Evolutionary conservation across 2,888 invertebrate species (phyloP), one percentile per base, ranked within the genome.

Genomic region (Drosophila testacea): DNA sequence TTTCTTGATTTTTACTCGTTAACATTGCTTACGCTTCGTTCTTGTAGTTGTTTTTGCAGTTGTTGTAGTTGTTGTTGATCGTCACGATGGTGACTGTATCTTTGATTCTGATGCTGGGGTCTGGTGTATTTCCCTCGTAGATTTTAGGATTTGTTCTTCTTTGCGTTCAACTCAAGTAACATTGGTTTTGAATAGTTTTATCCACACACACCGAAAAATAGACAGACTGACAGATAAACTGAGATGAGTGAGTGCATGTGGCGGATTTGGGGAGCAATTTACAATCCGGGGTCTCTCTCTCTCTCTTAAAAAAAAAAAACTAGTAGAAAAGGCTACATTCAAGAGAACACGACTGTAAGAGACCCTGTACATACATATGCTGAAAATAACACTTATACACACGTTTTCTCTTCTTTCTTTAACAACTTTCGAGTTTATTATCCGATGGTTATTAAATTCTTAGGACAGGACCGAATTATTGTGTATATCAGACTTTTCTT

Each of bases 1-100:
- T 81, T 88, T 84, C 82, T 82, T 81, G 83, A 83, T 72, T 84
- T 89, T 89, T 75, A 87, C 88, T 88, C 80, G 89, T 82, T 84
- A 84, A 89, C 77, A 88, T 84, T 88, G 77, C 79, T 83, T 86
- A 83, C 81, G 83, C 81, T 83, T 64, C 81, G 86, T 83, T 80
- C 56, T 75, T 67, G 66, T 73, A 54, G 86, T 61, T 73, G 84
- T 79, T 73, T 74, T 42, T 54, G 61, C 13, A 46, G 16, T 46
- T 47, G 57, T 57, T 61, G 61, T 28, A 22, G 42, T 22, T 42
- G 11, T 42, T 41, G 27, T 11, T 32, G 46, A 4, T 48, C 11
- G 32, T 60, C 32, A 9, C 32, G 32, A 6, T 57, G 55, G 69
- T 87, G 69, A 69, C 69, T 71, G 71, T 79, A 64, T 79, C 79